Conservation (phyloP, 2,888 invertebrate genomes). For the Limenitis camilla region DNA sequence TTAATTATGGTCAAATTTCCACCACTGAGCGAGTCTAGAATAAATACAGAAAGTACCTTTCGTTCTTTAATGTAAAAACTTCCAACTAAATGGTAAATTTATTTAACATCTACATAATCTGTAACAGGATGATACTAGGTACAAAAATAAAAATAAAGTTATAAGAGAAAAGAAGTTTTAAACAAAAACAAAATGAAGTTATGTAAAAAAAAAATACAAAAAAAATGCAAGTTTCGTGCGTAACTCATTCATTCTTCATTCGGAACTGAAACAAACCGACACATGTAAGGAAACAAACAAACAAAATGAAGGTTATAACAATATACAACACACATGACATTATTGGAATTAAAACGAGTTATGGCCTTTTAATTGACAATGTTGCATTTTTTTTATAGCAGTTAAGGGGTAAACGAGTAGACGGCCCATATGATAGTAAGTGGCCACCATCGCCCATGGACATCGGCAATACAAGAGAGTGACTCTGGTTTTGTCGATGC, state of each 20-base stretch:
- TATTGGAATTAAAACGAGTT: no score
- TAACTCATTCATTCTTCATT: slow-evolving; percentile 23
- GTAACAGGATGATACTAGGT: slow-evolving; percentile 35
- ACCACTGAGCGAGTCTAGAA: no score
- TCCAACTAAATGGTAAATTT: background rate
- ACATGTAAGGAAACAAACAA: slow-evolving; percentile 18
- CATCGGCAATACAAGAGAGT: no score
- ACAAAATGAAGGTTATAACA: slow-evolving; percentile 5
- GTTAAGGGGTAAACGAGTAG: no score
- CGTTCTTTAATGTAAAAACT: background rate
- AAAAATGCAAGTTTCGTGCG: slow-evolving; percentile 12
- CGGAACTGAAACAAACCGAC: slow-evolving; percentile 30
- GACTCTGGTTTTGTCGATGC: no score
- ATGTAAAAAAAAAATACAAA: background rate
- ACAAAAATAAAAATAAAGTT: slow-evolving; percentile 15
- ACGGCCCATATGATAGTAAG: no score
- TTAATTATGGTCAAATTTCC: no score
- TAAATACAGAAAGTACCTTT: no score
- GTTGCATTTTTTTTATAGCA: no score
- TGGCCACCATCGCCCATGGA: no score
- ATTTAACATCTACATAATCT: background rate
- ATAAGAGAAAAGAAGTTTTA: slow-evolving; percentile 4
- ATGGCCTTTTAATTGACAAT: no score
- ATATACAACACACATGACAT: no score
- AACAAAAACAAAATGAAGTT: slow-evolving; percentile 3